Base-by-base conservation (phyloP, 2,113 vertebrate genomes). In the Entosphenus tridentatus region DNA sequence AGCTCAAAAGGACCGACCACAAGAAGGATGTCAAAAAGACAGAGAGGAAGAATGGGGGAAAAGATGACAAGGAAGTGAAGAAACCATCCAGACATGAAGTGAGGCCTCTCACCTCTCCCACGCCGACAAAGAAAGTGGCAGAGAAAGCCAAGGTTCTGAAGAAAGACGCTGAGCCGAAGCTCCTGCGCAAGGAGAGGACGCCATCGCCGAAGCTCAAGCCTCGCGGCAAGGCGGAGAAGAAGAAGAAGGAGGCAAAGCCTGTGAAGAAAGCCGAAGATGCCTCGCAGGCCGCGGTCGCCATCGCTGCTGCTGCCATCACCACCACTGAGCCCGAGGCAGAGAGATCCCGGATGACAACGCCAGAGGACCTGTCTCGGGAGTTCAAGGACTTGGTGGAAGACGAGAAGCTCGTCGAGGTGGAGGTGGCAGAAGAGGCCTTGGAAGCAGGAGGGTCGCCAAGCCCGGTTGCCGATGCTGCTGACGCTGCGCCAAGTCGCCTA, bases 321-420 rank as follows among this genome's bases (percentile, higher is more conserved):
- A 39, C 39, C 39, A 69, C 73, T 68, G 77, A 72, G 12, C 17
- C 74, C 17, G 75, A 79, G 71, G 85, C 85, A 14, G 83, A 85
- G 69, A 80, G 83, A 73, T 79, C 85, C 57, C 77, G 81, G 14
- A 76, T 89, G 13, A 96, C 93, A 59, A 91, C 92, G 8, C 93
- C 93, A 8, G 93, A 98, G 75, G 93, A 98, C 74, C 87, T 98
- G 57, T 95, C 90, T 8, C 86, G 87, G 73, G 90, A 96, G 78
- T 95, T 96, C 76, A 89, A 96, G 80, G 85, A 86, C 69, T 74
- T 97, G 73, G 89, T 82, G 76, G 77, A 77, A 3, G 86, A 91
- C 71, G 84, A 88, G 76, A 57, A 56, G 9, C n/a, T 65, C n/a
- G 11, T n/a, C 17, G 74, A 76, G 57, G 76, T 57, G 67, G 76